Evolutionary conservation across 1,140 invertebrate species (phyloP), one percentile per base, ranked within the genome.

Genomic region (Drosophila oshimai): DNA sequence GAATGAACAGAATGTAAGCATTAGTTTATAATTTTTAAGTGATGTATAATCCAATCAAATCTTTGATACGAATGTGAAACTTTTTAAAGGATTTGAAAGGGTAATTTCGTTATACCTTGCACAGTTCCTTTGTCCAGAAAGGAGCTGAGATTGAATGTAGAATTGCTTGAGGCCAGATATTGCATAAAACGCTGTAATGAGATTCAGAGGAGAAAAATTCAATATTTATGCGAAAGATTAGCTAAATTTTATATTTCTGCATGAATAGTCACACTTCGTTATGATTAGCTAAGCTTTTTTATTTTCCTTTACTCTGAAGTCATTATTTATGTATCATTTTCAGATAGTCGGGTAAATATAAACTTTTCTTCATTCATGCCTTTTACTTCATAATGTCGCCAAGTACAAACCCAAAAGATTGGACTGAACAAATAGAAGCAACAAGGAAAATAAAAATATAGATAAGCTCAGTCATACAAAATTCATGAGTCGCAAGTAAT

Each of bases 101-200:
- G 29, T 15, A 12, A 15, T 13, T 37, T 29, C 10, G 13, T 41
- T 87, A 53, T 94, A 98, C 97, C 97, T 96, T 97, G 96, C 57
- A 97, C 95, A 90, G 96, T 96, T 90, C 97, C 96, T 93, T 99
- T 99, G 92, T 99, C 99, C 90, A 99, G 93, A 92, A 99, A 99
- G 94, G 95, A 97, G 91, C 95, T 96, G 88, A 99, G 94, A 93
- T 99, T 98, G 94, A 99, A 99, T 81, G 97, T 98, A 91, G 98
- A 99, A 93, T 99, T 99, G 93, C 97, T 99, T 67, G 98, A 99
- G 49, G 99, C 99, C 91, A 99, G 93, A 93, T 99, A 99, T 93
- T 99, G 99, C 91, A 98, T 99, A 92, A 99, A 99, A 91, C 99
- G 95, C 98, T 99, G 95, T 73, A 96, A 95, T 26, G 37, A 39